Evolutionary conservation across 92 coral and sea anemone genomes (phyloP).

Genomic region (Hydrozoanthus gracilis): DNA sequence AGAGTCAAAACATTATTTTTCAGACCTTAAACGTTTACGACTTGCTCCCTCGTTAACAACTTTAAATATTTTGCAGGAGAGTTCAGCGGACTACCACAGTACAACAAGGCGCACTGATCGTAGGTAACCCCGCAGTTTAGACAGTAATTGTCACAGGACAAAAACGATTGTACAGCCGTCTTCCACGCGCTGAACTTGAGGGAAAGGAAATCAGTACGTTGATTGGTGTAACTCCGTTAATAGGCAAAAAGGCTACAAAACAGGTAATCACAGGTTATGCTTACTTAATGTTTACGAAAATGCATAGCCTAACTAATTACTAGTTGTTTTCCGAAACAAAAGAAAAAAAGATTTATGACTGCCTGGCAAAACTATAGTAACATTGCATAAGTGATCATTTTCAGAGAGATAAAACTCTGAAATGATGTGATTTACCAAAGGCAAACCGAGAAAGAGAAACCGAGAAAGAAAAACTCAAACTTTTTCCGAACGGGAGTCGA

Average conservation of each 20-base stretch:
- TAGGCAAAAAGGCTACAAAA: constrained; percentile 47
- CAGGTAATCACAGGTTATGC: background rate
- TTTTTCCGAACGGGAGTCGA: no score
- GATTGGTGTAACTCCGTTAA: constrained; percentile 29
- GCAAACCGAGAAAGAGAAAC: no score
- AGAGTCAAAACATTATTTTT: constrained; percentile 28
- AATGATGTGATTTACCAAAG: no score
- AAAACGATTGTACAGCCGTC: background rate
- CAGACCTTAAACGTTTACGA: constrained; percentile 48
- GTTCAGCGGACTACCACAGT: constrained; percentile 41
- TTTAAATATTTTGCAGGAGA: constrained; percentile 44
- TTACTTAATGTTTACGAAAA: no score
- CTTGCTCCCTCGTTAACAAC: constrained; percentile 57
- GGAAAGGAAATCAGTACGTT: constrained; percentile 15
- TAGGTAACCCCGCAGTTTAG: constrained; percentile 58
- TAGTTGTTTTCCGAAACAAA: no score
- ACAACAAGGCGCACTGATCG: constrained; percentile 55
- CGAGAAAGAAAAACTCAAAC: no score
- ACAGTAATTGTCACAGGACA: constrained; percentile 22
- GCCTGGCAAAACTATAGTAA: no score
- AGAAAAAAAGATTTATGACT: no score
- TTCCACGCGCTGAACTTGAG: constrained; percentile 29
- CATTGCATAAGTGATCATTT: no score
- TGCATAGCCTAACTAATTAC: no score
- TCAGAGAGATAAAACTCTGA: no score